These are phyloP conservation scores for Brachyptera risi DNA, from an alignment of 2,888 invertebrate genomes.

Conservation along the genomic window DNA sequence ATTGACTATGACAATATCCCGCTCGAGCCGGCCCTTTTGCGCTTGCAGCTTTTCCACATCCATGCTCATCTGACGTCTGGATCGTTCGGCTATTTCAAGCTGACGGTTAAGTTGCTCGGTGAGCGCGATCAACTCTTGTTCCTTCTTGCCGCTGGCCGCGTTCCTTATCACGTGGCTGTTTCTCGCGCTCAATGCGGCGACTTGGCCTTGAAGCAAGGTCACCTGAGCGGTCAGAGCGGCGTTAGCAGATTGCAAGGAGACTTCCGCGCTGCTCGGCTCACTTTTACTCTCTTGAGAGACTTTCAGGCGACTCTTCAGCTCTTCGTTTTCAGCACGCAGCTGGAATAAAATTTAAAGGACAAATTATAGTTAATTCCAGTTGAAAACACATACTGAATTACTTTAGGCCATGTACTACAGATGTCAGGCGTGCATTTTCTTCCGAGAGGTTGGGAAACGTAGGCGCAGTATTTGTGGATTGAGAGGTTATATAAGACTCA, in stretches of 20 bases:
- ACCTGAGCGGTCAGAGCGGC: background rate
- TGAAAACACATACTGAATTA: too few species aligned
- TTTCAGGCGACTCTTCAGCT: constrained; percentile 30
- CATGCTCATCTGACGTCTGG: constrained; percentile 42
- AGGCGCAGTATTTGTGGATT: too few species aligned
- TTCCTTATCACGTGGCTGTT: background rate
- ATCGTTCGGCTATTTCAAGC: constrained; percentile 35
- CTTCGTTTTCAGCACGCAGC: constrained; percentile 40
- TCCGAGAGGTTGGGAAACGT: too few species aligned
- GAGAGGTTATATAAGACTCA: too few species aligned
- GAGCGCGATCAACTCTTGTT: constrained; percentile 33
- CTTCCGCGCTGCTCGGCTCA: background rate
- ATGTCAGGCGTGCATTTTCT: too few species aligned
- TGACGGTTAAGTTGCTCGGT: constrained; percentile 35
- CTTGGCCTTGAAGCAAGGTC: background rate
- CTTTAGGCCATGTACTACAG: too few species aligned
- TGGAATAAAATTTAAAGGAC: too few species aligned
- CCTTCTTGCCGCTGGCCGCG: constrained; percentile 27
- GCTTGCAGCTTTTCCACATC: constrained; percentile 48
- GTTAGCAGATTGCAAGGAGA: background rate
- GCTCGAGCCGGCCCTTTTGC: constrained; percentile 38
- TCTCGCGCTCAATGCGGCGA: constrained; percentile 11
- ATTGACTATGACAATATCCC: constrained; percentile 24
- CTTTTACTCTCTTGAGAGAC: background rate
- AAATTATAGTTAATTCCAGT: too few species aligned